Conservation (phyloP, 2,888 invertebrate species). For the Lithophane ornitopus region DNA sequence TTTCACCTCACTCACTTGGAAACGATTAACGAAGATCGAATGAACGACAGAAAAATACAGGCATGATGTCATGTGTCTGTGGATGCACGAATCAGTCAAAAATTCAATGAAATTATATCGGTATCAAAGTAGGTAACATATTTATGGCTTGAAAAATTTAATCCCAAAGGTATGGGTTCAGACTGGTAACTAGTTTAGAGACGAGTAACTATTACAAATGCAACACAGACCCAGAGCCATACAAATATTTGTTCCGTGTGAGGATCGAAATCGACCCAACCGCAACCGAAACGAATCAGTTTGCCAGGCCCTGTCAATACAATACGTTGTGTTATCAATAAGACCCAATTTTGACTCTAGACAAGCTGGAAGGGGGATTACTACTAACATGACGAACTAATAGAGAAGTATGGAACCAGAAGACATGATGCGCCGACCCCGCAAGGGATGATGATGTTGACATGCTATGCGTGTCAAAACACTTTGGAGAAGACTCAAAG, state of each 20-base stretch:
- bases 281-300: not conserved
- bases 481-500: no score
- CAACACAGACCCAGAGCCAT: not conserved
- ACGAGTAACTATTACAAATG: not conserved
- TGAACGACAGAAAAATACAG: not conserved
- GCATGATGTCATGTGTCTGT: not conserved
- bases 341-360: not conserved
- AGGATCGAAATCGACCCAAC: not conserved
- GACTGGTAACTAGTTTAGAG: not conserved
- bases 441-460: no score
- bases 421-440: no score
- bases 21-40: not conserved
- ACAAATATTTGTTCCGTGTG: not conserved
- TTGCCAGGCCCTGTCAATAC: not conserved
- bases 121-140: not conserved
- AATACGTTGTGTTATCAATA: no score
- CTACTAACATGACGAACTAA: no score
- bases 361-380: not conserved
- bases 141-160: not conserved
- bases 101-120: not conserved
- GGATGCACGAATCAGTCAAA: not conserved
- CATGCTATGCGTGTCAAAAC: no score
- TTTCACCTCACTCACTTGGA: constrained; percentile 3
- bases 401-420: no score
- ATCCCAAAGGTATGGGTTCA: not conserved